Evolutionary conservation across 2,113 vertebrate genomes (phyloP).

Genomic region (Ascaphus truei): DNA sequence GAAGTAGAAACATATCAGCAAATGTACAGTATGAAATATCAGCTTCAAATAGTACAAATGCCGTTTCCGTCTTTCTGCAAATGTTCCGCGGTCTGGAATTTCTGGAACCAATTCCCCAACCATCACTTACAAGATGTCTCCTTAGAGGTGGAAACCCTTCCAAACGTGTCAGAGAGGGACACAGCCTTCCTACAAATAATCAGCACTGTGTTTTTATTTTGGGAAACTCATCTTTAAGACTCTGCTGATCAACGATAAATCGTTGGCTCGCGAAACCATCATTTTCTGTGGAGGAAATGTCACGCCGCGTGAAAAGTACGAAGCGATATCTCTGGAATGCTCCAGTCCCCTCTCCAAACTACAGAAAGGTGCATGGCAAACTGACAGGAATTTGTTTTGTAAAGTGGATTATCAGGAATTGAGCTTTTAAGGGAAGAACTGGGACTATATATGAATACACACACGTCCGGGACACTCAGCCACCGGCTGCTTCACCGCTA

Average conservation of each 20-base stretch:
- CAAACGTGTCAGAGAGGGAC: too few relatives aligned
- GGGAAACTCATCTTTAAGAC: background rate
- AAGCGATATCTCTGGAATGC: background rate
- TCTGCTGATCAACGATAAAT: background rate
- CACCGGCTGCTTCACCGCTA: too few relatives aligned
- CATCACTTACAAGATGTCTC: too few relatives aligned
- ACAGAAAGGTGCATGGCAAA: background rate
- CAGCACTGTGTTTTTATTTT: too few relatives aligned
- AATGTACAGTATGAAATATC: constrained; percentile 21
- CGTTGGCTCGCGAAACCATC: background rate
- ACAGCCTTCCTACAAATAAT: too few relatives aligned
- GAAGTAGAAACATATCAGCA: constrained; percentile 29
- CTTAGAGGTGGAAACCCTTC: too few relatives aligned
- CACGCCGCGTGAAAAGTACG: too few relatives aligned
- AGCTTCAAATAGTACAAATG: background rate
- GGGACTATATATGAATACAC: too few relatives aligned
- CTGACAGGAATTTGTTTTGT: background rate
- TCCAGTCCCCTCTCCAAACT: background rate
- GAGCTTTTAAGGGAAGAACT: background rate
- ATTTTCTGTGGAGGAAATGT: background rate
- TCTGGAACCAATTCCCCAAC: too few relatives aligned
- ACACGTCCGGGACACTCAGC: too few relatives aligned
- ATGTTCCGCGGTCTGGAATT: background rate
- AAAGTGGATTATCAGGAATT: background rate
- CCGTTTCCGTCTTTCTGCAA: background rate